Conservation (phyloP, 2,797 vertebrate genomes). For the Rhinella marina region DNA sequence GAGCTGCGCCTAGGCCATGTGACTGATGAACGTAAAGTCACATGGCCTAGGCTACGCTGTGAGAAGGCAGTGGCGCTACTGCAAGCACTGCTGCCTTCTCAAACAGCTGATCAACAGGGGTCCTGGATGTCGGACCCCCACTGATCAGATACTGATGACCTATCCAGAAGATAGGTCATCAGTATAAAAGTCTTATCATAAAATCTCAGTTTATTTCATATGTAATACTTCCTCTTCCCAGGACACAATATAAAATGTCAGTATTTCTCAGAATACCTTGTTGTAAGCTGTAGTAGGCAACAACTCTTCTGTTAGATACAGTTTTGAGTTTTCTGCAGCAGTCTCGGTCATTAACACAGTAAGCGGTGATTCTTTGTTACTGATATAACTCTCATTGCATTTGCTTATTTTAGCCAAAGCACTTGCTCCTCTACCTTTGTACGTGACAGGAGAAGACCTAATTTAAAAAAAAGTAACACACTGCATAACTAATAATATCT, state of each 20-base stretch:
- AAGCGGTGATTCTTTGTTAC: not conserved
- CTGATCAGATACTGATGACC: too few relatives aligned
- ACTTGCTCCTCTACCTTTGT: not conserved
- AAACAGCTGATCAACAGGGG: too few relatives aligned
- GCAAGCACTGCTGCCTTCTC: too few relatives aligned
- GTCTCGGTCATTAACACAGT: not conserved
- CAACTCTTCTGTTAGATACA: not conserved
- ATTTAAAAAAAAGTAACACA: not conserved
- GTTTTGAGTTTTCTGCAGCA: not conserved
- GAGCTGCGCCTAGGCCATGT: too few relatives aligned
- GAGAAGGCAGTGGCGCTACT: too few relatives aligned
- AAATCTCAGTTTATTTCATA: too few relatives aligned
- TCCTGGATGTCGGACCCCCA: too few relatives aligned
- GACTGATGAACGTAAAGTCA: too few relatives aligned
- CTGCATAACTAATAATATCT: not conserved
- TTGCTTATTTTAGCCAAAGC: not conserved
- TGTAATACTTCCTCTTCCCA: too few relatives aligned
- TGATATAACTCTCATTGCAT: not conserved
- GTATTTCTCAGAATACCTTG: conserved; percentile 26
- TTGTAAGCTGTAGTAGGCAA: not conserved
- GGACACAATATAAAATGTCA: not conserved
- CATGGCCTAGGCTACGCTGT: too few relatives aligned
- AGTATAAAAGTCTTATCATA: too few relatives aligned
- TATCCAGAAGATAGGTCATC: too few relatives aligned
- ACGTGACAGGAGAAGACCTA: not conserved